Percentiles rank a stretch among this genome's conserved stretches.
phyloP scores from a whole-genome alignment of 2,888 invertebrate species.

The Dryocosmus kuriphilus region DNA sequence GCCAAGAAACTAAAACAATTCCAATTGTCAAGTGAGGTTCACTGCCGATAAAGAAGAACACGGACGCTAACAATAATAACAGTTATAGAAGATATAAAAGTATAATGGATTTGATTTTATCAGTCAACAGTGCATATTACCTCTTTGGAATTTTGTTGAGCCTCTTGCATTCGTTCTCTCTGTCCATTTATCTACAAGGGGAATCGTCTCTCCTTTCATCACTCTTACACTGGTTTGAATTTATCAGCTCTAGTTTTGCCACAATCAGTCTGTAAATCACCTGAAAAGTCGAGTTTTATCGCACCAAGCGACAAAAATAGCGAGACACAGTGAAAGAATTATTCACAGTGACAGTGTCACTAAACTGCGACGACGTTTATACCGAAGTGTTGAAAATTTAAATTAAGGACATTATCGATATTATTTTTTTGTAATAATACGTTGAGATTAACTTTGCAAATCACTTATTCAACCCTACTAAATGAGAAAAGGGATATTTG shows the following conservation, averaged over 20 bases:
- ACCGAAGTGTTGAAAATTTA: neutral
- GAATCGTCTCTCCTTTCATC: constrained; percentile 44
- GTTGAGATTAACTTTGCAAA: neutral
- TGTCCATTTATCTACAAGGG: constrained; percentile 41
- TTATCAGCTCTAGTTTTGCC: neutral
- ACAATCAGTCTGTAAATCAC: constrained; percentile 8
- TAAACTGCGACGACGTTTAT: neutral
- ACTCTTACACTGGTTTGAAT: constrained; percentile 13
- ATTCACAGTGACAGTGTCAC: neutral
- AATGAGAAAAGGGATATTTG: neutral
- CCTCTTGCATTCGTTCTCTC: constrained; percentile 2
- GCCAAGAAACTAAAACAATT: too few relatives aligned
- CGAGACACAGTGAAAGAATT: neutral
- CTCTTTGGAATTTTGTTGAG: neutral
- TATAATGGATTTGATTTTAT: neutral
- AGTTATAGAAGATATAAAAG: neutral
- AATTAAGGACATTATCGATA: neutral
- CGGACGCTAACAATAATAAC: neutral
- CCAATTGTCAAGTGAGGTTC: too few relatives aligned
- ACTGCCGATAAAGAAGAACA: too few relatives aligned
- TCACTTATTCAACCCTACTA: constrained; percentile 1
- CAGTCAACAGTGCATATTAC: constrained; percentile 5
- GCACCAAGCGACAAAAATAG: neutral
- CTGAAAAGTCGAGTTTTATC: constrained; percentile 1
- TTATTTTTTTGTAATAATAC: neutral